Percentiles rank a stretch among this genome's conserved stretches.
These are phyloP conservation scores for Lophochroa leadbeateri DNA, from an alignment of 2,113 vertebrate species.

Conservation along the genomic window DNA sequence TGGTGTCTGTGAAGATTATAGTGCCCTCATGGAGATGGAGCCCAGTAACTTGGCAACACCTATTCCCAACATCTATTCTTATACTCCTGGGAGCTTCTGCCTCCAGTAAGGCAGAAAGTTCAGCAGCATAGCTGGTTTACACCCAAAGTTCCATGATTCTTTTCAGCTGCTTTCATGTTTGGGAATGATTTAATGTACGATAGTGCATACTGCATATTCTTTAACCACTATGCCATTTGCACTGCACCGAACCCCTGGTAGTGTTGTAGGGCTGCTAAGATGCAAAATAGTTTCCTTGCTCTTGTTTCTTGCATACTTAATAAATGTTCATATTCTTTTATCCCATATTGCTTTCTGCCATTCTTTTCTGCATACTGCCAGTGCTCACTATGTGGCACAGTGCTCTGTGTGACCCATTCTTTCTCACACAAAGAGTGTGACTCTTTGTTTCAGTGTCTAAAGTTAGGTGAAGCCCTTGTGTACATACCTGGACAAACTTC, in stretches of 20 bases:
- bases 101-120: neutral
- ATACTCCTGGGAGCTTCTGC: neutral
- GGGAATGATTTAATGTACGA: neutral
- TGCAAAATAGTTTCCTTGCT: neutral
- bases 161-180: neutral
- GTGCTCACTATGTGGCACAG: neutral
- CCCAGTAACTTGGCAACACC: slow-evolving; percentile 61
- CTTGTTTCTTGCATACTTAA: neutral
- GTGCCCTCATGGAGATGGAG: slow-evolving; percentile 47
- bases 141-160: neutral
- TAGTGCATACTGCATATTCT: neutral
- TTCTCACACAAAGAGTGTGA: neutral
- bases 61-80: neutral
- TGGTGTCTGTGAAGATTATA: slow-evolving; percentile 45
- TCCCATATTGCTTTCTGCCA: neutral
- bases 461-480: neutral
- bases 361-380: neutral
- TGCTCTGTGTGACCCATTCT: neutral
- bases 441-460: neutral
- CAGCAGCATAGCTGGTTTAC: neutral
- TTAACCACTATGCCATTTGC: neutral
- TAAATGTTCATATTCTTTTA: neutral
- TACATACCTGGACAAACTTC: neutral
- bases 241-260: neutral
- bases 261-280: neutral